These are phyloP conservation scores for Lasiurus cinereus DNA, from an alignment of 2,113 vertebrate genomes.

Conservation along the genomic window DNA sequence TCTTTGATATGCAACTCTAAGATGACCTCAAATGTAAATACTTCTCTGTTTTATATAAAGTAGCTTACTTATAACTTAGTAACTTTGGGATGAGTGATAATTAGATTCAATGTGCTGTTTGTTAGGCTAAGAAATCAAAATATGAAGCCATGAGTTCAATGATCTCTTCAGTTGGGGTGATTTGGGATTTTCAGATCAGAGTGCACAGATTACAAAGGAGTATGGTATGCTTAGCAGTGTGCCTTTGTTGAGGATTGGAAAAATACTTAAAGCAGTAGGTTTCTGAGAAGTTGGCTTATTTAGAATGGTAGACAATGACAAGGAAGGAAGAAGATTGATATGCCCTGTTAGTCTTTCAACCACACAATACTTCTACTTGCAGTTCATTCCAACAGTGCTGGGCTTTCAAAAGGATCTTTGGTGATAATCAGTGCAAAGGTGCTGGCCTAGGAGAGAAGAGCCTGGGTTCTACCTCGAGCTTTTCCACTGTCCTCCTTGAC, in stretches of 20 bases:
- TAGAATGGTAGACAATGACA: neutral
- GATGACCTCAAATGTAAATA: conserved; percentile 31
- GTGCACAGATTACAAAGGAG: conserved; percentile 51
- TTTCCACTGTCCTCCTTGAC: neutral
- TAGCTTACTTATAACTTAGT: conserved; percentile 63
- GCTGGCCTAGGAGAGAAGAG: neutral
- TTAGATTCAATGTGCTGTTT: conserved; percentile 49
- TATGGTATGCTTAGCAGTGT: neutral
- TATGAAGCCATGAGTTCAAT: conserved; percentile 52
- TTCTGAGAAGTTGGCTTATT: conserved; percentile 12
- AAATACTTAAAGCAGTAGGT: neutral
- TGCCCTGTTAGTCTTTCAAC: conserved; percentile 19
- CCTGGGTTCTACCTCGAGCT: neutral
- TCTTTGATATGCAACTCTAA: conserved; percentile 7
- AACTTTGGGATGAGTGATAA: conserved; percentile 61
- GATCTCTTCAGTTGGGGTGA: conserved; percentile 52
- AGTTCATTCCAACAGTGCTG: neutral
- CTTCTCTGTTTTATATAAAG: conserved; percentile 53
- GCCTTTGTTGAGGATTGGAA: conserved; percentile 14
- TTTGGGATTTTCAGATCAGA: conserved; percentile 58
- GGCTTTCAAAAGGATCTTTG: neutral
- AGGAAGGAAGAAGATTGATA: neutral
- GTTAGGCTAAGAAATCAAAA: conserved; percentile 68
- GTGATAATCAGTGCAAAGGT: neutral
- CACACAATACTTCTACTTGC: neutral